Evolutionary conservation across 2,888 invertebrate genomes (phyloP), one percentile per base, ranked within the genome.

Genomic region (Drosophila lutescens): DNA sequence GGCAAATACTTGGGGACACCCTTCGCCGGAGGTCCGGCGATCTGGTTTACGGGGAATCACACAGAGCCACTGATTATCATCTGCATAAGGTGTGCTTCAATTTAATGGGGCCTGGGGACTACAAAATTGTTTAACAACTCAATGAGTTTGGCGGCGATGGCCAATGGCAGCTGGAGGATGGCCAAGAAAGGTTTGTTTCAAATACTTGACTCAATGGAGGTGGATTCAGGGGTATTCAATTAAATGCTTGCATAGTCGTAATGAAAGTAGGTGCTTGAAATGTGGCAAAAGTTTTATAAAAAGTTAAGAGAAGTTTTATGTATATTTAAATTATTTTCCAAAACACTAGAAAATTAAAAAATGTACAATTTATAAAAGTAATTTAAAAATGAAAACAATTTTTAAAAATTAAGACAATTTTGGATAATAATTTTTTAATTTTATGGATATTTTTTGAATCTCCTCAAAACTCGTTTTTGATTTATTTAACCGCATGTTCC

Each of bases 31-130:
- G 65, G 63, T 65, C 83, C 49, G 44, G 17, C 50, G 15, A 41
- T 26, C 23, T n/a, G n/a, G 36, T 30, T 75, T 74, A 74, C 74
- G 43, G 32, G 70, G 74, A 74, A 74, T 69, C 70, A 74, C 75
- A 75, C 70, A 47, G 54, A 44, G 44, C 56, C 56, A 13, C 46
- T 70, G 70, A 46, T 66, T 69, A 85, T 77, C 86, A 85, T 87
- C 88, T 87, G 86, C 81, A 85, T 82, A 87, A 87, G 81, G 86
- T 58, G 86, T 71, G 74, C 60, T 46, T 32, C 78, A 87, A 82
- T 87, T 79, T 80, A 61, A 47, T 68, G 71, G 51, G 43, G 71
- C 51, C 74, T 74, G 51, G 71, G 74, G 71, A 66, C 36, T 57
- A 56, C 41, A 49, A 65, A 66, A 71, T 71, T 56, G 74, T 26